phyloP scores from a whole-genome alignment of 2,113 vertebrate genomes.

The Ciconia boyciana region DNA sequence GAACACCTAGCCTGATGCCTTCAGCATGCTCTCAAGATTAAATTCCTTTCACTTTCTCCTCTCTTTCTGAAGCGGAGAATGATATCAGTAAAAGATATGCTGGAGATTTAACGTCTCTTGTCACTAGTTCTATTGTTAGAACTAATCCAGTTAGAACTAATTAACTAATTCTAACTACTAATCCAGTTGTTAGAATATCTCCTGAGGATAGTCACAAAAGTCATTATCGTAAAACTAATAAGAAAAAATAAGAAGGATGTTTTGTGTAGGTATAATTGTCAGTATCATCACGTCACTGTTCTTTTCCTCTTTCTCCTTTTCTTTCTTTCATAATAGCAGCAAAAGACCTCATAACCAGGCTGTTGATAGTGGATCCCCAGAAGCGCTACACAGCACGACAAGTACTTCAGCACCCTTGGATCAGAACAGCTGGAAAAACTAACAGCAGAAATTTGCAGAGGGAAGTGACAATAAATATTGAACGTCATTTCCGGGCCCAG shows the following conservation, averaged over 20 bases:
- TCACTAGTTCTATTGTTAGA: background rate
- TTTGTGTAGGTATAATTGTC: background rate
- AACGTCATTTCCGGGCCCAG: constrained; percentile 63
- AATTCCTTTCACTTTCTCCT: background rate
- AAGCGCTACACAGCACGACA: constrained; percentile 85
- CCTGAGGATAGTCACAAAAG: background rate
- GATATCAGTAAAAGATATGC: background rate
- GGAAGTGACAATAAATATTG: constrained; percentile 69
- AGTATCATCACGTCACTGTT: background rate
- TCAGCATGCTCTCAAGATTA: background rate
- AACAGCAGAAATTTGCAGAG: constrained; percentile 62
- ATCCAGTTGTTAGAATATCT: background rate
- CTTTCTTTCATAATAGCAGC: constrained; percentile 67
- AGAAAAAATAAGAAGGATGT: background rate
- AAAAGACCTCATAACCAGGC: constrained; percentile 84
- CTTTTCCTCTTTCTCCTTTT: background rate
- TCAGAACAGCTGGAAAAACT: constrained; percentile 73
- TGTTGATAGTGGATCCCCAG: constrained; percentile 85
- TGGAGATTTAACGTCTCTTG: background rate
- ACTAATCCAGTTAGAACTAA: no score
- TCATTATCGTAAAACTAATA: background rate
- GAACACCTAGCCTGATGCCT: background rate
- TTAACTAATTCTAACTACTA: background rate
- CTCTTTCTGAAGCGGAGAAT: background rate
- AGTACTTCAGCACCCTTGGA: constrained; percentile 88